Base-by-base conservation (phyloP, 2,113 vertebrate genomes). In the Carassius gibelio region DNA sequence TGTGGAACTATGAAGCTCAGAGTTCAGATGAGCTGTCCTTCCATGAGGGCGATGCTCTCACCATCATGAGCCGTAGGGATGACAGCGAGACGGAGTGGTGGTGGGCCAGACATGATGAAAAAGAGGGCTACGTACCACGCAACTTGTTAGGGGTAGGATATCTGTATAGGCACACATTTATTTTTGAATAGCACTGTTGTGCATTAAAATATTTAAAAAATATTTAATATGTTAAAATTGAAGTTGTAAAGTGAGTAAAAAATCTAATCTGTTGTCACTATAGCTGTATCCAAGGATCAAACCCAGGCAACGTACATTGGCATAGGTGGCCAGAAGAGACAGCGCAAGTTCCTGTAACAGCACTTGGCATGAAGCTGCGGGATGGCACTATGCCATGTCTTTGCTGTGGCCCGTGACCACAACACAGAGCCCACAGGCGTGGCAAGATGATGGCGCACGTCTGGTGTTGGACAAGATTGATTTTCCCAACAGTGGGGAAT, bases 281-380 rank as follows among this genome's bases (percentile, higher is more conserved):
- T 90, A 99, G 98, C 89, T 99, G 85, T 99, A 97, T 85, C 98
- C 98, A 50, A 96, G 98, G 93, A 99, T 99, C 95, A 99, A 99
- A 92, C 98, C 98, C 87, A 94, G 98, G 83, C 98, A 99, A 91
- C 94, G 98, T 85, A 98, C 97, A 3, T 95, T 99, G 48, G 98
- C 98, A 71, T 99, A 94, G 68, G 26, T 85, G 72, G 62, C 66
- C 82, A 52, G 59, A 68, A 64, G 50, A 55, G 79, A 77, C 71
- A 64, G 52, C 23, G 57, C 62, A 45, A 48, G 52, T 59, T 68
- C 62, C 82, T 80, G 36, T 72, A 45, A 42, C 52, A 71, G 57
- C 52, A 42, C 75, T 6, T 36, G 71, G 87, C 50, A 88, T 81
- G 89, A 81, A 88, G 87, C 89, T 83, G 86, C 69, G 45, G 62